phyloP scores from a whole-genome alignment of 2,797 vertebrate genomes.

The Hirundo rustica region DNA sequence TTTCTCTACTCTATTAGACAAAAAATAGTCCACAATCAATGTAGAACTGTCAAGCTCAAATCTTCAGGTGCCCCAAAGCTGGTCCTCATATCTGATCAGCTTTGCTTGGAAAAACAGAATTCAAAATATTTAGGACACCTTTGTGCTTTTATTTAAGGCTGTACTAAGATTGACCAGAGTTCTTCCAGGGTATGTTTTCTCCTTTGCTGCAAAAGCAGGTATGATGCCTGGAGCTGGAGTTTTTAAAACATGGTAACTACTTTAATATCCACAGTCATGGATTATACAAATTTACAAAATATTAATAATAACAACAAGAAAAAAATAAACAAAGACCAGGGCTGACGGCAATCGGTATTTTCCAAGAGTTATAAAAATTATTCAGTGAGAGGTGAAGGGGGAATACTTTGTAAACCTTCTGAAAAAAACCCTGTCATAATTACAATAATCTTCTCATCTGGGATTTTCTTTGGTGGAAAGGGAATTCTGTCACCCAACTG shows the following conservation, averaged over 20 bases:
- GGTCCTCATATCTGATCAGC: neutral
- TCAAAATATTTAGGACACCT: neutral
- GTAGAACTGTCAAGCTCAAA: neutral
- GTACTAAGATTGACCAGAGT: neutral
- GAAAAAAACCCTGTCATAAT: neutral
- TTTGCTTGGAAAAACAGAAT: neutral
- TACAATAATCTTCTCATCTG: conserved; percentile 11
- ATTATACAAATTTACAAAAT: neutral
- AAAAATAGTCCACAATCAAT: neutral
- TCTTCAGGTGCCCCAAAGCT: neutral
- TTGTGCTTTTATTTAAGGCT: neutral
- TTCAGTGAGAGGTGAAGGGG: neutral
- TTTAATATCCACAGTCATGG: neutral
- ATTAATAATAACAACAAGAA: neutral
- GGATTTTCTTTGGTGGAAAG: conserved; percentile 14
- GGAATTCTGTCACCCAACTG: conserved; percentile 36
- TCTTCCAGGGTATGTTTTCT: neutral
- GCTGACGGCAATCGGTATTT: neutral
- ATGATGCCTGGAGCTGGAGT: neutral
- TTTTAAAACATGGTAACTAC: neutral
- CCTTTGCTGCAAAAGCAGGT: neutral
- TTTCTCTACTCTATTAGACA: neutral
- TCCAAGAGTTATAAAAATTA: neutral
- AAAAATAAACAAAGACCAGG: neutral
- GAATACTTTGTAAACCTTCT: conserved; percentile 9